Percentiles rank a stretch among this genome's conserved stretches.
These are phyloP conservation scores for Cichlasoma orientale DNA, from an alignment of 2,797 vertebrate genomes.

Conservation along the genomic window DNA sequence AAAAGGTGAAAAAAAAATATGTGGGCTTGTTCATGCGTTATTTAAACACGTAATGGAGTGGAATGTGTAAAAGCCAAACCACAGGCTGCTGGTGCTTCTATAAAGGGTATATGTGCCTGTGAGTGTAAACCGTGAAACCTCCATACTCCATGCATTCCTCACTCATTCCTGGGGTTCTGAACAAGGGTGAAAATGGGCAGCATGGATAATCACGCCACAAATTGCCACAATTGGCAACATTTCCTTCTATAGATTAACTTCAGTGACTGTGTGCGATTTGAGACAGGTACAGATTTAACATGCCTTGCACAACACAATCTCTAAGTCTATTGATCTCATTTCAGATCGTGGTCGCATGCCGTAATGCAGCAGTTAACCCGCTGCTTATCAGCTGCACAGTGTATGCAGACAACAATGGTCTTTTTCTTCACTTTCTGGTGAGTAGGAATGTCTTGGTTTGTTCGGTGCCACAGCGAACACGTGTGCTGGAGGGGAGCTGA, in stretches of 20 bases:
- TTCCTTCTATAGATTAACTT: constrained; percentile 21
- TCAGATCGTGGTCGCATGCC: constrained; percentile 26
- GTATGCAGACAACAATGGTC: constrained; percentile 66
- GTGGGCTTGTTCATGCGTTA: constrained; percentile 9
- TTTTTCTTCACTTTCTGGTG: constrained; percentile 51
- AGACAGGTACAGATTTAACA: constrained; percentile 21
- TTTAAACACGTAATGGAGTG: constrained; percentile 39
- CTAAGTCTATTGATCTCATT: constrained; percentile 30
- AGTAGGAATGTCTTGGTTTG: constrained; percentile 45
- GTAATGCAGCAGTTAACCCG: constrained; percentile 6
- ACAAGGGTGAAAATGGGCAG: not conserved
- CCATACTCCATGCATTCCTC: not conserved
- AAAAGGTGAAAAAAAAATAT: not conserved
- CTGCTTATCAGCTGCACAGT: constrained; percentile 55
- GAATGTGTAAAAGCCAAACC: constrained; percentile 36
- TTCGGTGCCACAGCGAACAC: constrained; percentile 30
- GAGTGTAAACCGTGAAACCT: constrained; percentile 6
- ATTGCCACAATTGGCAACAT: constrained; percentile 14
- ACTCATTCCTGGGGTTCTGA: constrained; percentile 28
- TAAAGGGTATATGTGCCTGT: not conserved
- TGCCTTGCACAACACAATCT: constrained; percentile 32
- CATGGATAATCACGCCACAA: constrained; percentile 10
- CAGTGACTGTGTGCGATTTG: not conserved
- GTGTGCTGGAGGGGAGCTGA: constrained; percentile 21
- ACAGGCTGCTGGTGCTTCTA: constrained; percentile 15